Percentiles rank a stretch among this genome's conserved stretches.
Conservation (phyloP, 2,888 invertebrate genomes). For the Cataglyphis rosenhaueri region DNA sequence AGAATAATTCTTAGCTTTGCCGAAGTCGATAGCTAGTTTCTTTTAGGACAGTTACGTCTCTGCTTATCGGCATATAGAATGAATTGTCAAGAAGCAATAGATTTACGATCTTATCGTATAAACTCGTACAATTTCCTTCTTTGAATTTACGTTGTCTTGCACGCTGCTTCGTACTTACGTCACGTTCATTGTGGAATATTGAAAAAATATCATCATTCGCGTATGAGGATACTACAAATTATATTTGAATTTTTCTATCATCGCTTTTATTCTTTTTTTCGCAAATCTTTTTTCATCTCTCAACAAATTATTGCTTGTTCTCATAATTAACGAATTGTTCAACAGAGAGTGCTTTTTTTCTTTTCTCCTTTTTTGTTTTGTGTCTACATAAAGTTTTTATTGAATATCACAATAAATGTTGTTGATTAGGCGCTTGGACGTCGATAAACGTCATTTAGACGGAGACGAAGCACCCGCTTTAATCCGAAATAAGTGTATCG, state of each 20-base stretch:
- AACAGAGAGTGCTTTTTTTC: conserved; percentile 57
- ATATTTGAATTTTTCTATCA: conserved; percentile 53
- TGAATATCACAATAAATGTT: conserved; percentile 63
- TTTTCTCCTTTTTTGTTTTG: conserved; percentile 39
- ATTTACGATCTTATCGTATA: conserved; percentile 32
- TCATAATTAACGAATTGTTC: conserved; percentile 61
- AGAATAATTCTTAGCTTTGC: conserved; percentile 59
- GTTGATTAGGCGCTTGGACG: conserved; percentile 68
- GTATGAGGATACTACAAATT: conserved; percentile 51
- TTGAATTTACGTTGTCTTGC: conserved; percentile 23
- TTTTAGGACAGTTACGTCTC: conserved; percentile 74
- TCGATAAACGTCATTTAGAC: conserved; percentile 57
- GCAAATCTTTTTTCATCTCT: conserved; percentile 57
- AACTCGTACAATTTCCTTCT: conserved; percentile 1
- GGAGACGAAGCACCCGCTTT: conserved; percentile 47
- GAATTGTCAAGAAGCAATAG: conserved; percentile 72
- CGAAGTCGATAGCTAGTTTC: conserved; percentile 45
- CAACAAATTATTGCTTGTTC: conserved; percentile 71
- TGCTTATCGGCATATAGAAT: conserved; percentile 71
- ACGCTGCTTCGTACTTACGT: conserved; percentile 42
- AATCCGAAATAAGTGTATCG: conserved; percentile 53
- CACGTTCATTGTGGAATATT: conserved; percentile 38
- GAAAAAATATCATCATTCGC: conserved; percentile 68
- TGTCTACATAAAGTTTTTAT: conserved; percentile 59
- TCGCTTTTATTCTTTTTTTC: conserved; percentile 46